A percentile compares a stretch with the other conserved stretches of the same genome.
phyloP scores from a whole-genome alignment of 2,113 vertebrate genomes.

The Bos taurus region ARS-UCD2.0 NC_037331.1:74207501-74208000 shows the following conservation, averaged over 20 bases:
- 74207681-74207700: background rate
- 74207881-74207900: background rate
- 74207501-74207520: background rate
- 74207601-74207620: background rate
- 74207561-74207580: background rate
- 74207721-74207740: background rate
- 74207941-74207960: background rate
- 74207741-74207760: background rate
- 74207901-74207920: background rate
- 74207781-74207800: background rate
- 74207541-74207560: background rate
- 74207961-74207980: background rate
- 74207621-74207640: background rate
- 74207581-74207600: background rate
- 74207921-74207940: background rate
- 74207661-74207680: background rate
- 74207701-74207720: background rate
- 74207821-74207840: background rate
- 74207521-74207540: background rate
- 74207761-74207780: background rate
- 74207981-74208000: background rate
- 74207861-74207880: background rate
- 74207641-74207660: background rate
- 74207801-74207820: background rate
- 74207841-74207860: background rate